Evolutionary conservation across 2,797 vertebrate species (phyloP).

Genomic region (Chrosomus eos): DNA sequence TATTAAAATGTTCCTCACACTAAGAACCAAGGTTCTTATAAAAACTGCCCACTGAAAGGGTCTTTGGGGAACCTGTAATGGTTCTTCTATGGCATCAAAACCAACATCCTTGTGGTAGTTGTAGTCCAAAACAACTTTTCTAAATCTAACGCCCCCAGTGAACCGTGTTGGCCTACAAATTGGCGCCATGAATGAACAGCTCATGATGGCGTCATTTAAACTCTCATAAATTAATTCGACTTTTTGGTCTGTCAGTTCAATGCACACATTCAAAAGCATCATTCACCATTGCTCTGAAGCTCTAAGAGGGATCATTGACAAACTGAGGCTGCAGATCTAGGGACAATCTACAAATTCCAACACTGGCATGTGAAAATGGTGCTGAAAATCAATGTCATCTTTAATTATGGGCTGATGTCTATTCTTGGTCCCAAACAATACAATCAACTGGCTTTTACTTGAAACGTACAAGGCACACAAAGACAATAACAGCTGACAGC

Average conservation of each 20-base stretch:
- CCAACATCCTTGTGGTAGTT: not conserved
- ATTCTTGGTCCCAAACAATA: conserved; percentile 5
- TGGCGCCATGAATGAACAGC: not conserved
- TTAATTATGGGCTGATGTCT: conserved; percentile 28
- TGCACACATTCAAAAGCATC: conserved; percentile 65
- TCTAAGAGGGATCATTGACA: conserved; percentile 22
- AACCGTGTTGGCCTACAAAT: not conserved
- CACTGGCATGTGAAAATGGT: not conserved
- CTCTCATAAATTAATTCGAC: conserved; percentile 53
- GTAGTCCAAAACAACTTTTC: not conserved
- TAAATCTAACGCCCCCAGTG: not conserved
- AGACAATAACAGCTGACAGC: conserved; percentile 39
- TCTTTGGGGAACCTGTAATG: not conserved
- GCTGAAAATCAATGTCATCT: conserved; percentile 16
- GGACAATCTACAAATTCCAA: conserved; percentile 13
- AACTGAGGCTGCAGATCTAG: not conserved
- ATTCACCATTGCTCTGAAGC: conserved; percentile 65
- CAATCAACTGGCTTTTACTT: conserved; percentile 25
- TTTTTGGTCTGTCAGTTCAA: conserved; percentile 57
- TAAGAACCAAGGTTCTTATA: not conserved
- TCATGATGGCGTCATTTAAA: not conserved
- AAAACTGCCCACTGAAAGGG: not conserved
- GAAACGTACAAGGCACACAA: not conserved
- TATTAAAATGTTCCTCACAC: not conserved
- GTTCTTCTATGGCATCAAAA: not conserved